Base-by-base conservation (phyloP, 1,140 invertebrate genomes). In the Lepidurus couesii region DNA sequence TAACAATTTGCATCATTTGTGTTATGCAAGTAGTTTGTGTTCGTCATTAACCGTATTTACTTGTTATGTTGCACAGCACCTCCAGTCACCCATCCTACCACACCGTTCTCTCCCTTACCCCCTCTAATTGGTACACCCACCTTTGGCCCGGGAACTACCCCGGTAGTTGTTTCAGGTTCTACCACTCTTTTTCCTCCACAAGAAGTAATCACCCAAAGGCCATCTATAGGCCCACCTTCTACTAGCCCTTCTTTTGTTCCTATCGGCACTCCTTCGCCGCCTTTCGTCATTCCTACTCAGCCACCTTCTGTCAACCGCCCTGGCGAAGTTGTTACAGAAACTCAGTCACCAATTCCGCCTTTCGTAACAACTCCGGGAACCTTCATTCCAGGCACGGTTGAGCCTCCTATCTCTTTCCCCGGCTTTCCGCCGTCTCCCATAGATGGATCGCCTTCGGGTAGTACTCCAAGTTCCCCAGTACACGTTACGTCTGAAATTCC, bases 161-260 rank as follows among this genome's bases (percentile, higher is more conserved):
- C 73, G 34, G 34, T 42, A 78, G 73, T 21, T 44, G 44, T 26
- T 65, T 44, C 44, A 7, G 75, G 42, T 44, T 44, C 76, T 7
- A 10, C 44, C 7, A 43, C 44, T n/a, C 43, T n/a, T 77, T 44
- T 44, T 24, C 9, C 76, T 77, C 43, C 47, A 13, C 13, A 16
- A 45, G 76, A 44, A 77, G 21, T 77, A 1, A 21, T 44, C 5
- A 47, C 13, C 11, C 44, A 11, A 10, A 42, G 44, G 21, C 43
- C 42, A n/a, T 26, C 79, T 79, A 26, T 76, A 43, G 34, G 44
- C 16, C n/a, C 75, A 21, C 2, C 79, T 73, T 21, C 79, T 34
- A 42, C 79, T 24, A 8, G 34, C n/a, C 79, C 78, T 7, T 10
- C 43, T 10, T 73, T 77, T 7, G 43, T 16, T 7, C 13, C 45